phyloP scores from a whole-genome alignment of 2,888 invertebrate genomes.

The Agriotes lineatus region DNA sequence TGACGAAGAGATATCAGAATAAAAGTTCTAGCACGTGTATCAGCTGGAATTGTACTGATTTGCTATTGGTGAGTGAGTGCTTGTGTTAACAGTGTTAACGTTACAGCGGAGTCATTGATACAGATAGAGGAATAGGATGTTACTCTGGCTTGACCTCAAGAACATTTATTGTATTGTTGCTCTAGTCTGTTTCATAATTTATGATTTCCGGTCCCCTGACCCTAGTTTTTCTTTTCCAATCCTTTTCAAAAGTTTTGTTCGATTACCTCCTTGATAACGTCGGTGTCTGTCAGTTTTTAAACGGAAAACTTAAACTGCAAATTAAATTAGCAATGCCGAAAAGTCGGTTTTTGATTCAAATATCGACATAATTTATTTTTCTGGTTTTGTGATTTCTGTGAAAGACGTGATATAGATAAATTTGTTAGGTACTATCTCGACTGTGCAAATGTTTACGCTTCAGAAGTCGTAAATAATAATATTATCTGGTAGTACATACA shows the following conservation, averaged over 20 bases:
- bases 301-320: too few relatives aligned
- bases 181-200: constrained; percentile 40
- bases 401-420: not conserved
- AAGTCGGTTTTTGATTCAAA: too few relatives aligned
- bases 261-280: not conserved
- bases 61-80: constrained; percentile 39
- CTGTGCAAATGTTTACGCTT: not conserved
- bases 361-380: too few relatives aligned
- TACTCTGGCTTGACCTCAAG: constrained; percentile 42
- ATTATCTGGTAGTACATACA: not conserved
- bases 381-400: not conserved
- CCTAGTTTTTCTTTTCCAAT: constrained; percentile 26
- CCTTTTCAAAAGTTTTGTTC: not conserved
- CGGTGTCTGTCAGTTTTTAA: not conserved
- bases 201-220: constrained; percentile 42
- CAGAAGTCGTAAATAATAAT: not conserved
- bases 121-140: constrained; percentile 40
- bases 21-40: constrained; percentile 28
- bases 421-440: constrained; percentile 3
- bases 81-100: constrained; percentile 33
- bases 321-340: too few relatives aligned
- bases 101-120: constrained; percentile 34
- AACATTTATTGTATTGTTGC: constrained; percentile 43
- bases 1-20: constrained; percentile 6
- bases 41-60: constrained; percentile 31